Base-by-base conservation (phyloP, 2,797 vertebrate species). In the Silurus lanzhouensis region DNA sequence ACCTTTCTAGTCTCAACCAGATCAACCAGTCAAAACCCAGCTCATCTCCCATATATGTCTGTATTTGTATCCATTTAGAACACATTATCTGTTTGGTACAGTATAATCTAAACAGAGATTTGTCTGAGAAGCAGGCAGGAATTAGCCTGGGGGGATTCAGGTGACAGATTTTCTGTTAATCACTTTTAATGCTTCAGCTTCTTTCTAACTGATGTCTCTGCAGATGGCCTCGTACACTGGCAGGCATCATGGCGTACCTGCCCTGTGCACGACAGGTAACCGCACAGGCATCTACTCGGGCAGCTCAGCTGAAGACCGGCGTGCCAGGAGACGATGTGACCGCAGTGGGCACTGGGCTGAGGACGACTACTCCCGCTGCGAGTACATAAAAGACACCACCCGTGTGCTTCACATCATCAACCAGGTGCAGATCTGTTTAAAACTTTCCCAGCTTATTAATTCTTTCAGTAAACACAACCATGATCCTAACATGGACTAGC, bases 381-480 rank as follows among this genome's bases (percentile, higher is more conserved):
- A 98, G 76, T 99, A 98, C 92, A 96, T 97, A 83, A 99, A 99
- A 66, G 98, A 99, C 71, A 97, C 97, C 87, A 99, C 98, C 0
- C 91, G 98, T 79, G 96, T 99, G 86, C 96, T 99, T 6, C 86
- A 87, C 81, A 90, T 90, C 64, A 89, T 90, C 84, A 90, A 90
- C 77, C 89, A 90, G 89, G 88, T 89, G 48, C 25, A 38, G 0
- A 2, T 20, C n/a, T 20, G 38, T 61, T 83, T 76, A 12, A 10
- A 10, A 22, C 19, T 46, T 22, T 38, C 31, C 10, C 76, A 27
- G n/a, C 44, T n/a, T 74, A 13, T 25, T 70, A 46, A 3, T 74
- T 61, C 31, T 66, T 10, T 58, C 79, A 2, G 72, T 61, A 72
- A 44, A 58, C 44, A 27, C 13, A 15, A 5, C 9, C 10, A 6